Evolutionary conservation across 2,797 vertebrate species (phyloP).

Genomic region (Diplodus sargus): DNA sequence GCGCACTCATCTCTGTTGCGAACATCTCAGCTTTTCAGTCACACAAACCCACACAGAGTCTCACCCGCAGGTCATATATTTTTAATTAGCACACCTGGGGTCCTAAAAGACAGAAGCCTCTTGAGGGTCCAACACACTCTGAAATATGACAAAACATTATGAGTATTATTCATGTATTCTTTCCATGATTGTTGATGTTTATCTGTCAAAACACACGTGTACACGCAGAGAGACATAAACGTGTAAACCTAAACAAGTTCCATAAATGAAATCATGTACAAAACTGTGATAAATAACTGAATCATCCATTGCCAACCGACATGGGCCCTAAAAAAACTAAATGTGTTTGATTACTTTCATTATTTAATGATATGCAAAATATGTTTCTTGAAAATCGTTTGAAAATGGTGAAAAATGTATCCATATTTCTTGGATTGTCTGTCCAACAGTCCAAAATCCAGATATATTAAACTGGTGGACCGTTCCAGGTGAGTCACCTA

Average conservation of each 20-base stretch:
- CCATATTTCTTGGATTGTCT: no score
- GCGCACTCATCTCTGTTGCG: neutral
- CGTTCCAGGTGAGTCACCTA: no score
- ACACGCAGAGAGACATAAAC: neutral
- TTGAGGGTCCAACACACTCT: neutral
- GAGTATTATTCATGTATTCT: neutral
- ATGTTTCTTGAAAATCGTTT: no score
- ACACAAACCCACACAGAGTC: neutral
- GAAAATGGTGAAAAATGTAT: no score
- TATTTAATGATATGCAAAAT: no score
- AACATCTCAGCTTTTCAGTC: neutral
- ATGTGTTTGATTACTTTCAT: no score
- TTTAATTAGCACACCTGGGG: neutral
- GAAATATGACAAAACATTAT: neutral
- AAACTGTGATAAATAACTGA: neutral
- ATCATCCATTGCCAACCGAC: neutral
- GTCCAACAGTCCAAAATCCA: no score
- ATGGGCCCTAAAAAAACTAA: no score
- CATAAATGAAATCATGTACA: neutral
- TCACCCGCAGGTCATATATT: neutral
- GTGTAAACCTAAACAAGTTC: no score
- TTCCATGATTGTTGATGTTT: neutral
- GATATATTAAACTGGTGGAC: no score
- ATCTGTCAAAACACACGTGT: neutral
- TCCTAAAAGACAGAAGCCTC: neutral